phyloP scores from a whole-genome alignment of 92 coral and sea anemone genomes.

The Siderastrea siderea region DNA sequence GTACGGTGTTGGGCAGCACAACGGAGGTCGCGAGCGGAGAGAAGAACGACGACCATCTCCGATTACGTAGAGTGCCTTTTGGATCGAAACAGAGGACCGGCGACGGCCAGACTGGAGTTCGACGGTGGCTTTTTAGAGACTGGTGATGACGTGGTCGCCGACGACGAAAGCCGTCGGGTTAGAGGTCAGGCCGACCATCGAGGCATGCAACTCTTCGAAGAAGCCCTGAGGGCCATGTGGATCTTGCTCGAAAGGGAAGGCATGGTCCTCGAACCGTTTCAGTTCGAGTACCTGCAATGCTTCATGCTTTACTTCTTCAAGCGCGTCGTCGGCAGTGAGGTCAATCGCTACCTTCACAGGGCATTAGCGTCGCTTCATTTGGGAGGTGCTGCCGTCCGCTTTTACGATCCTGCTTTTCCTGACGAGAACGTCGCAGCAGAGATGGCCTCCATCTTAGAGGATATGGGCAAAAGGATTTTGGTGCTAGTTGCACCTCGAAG shows the following conservation, averaged over 20 bases:
- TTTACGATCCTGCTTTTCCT: slow-evolving; percentile 20
- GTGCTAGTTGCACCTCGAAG: slow-evolving; percentile 24
- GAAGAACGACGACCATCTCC: background rate
- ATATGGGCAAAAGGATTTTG: slow-evolving; percentile 2
- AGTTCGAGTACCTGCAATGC: slow-evolving; percentile 18
- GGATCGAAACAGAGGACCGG: no score
- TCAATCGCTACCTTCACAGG: slow-evolving; percentile 20
- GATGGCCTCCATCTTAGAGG: background rate
- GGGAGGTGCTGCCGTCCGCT: background rate
- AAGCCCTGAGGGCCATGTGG: slow-evolving; percentile 7
- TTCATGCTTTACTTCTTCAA: slow-evolving; percentile 7
- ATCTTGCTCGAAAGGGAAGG: background rate
- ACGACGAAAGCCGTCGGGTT: background rate
- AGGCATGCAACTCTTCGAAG: background rate
- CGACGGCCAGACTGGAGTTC: background rate
- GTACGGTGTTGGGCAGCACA: background rate
- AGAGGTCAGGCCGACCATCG: background rate
- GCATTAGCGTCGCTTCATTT: background rate
- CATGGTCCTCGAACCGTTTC: slow-evolving; percentile 16
- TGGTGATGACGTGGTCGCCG: slow-evolving; percentile 4
- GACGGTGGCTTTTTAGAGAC: slow-evolving; percentile 1
- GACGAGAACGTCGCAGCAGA: background rate
- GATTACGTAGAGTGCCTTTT: background rate
- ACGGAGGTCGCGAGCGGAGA: background rate
- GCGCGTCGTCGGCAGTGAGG: background rate